Evolutionary conservation across 2,797 vertebrate species (phyloP).

Genomic region (Rhadinocentrus ornatus): DNA sequence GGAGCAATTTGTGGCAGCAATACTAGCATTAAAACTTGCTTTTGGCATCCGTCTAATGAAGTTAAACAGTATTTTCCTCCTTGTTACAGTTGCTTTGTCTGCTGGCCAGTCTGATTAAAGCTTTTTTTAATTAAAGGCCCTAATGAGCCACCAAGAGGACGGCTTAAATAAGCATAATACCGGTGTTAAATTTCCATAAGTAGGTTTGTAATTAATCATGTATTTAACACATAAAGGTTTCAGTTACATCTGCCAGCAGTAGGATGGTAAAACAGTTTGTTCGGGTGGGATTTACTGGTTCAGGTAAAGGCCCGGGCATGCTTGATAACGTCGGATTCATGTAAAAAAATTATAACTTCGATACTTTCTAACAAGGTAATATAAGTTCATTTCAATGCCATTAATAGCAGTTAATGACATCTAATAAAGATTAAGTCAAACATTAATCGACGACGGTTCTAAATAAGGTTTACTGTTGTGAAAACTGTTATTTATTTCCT

Average conservation of each 20-base stretch:
- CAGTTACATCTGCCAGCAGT: constrained; percentile 61
- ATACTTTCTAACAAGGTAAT: neutral
- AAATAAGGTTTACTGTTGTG: neutral
- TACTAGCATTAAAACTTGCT: constrained; percentile 9
- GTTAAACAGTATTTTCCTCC: constrained; percentile 47
- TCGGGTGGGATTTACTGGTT: constrained; percentile 22
- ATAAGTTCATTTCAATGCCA: neutral
- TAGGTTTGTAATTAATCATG: constrained; percentile 94
- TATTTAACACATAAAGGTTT: constrained; percentile 93
- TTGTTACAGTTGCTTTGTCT: constrained; percentile 74
- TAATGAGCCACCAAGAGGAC: constrained; percentile 91
- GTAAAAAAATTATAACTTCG: neutral
- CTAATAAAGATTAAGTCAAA: neutral
- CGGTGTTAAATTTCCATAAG: constrained; percentile 98
- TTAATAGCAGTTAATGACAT: neutral
- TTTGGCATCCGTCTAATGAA: constrained; percentile 9
- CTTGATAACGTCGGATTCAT: constrained; percentile 14
- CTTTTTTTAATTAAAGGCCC: constrained; percentile 87
- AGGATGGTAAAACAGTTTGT: constrained; percentile 40
- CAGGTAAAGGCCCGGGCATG: constrained; percentile 26
- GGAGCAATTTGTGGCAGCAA: constrained; percentile 12
- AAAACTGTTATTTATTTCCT: neutral
- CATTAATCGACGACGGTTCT: neutral
- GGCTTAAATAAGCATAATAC: constrained; percentile 98
- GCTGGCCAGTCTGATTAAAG: constrained; percentile 89